Conservation (phyloP, 2,797 vertebrate species). For the Scleropages formosus region DNA sequence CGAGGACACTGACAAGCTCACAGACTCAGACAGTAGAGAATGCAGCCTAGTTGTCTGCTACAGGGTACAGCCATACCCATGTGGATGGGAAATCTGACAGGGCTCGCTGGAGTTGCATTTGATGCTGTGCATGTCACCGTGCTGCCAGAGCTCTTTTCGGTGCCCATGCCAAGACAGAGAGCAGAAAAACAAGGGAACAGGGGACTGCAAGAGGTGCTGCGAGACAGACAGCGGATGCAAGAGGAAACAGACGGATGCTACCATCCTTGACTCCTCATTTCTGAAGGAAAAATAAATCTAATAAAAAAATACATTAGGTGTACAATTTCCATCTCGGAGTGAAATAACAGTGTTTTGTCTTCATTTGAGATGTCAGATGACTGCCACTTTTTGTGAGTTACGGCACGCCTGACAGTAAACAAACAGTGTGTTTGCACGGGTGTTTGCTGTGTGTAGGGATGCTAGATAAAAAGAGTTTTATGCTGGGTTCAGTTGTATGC, state of each 20-base stretch:
- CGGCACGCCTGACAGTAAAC: constrained; percentile 24
- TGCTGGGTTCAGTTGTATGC: background rate
- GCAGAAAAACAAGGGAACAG: background rate
- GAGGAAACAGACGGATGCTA: constrained; percentile 5
- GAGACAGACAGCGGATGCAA: constrained; percentile 5
- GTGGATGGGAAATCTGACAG: background rate
- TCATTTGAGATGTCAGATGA: constrained; percentile 29
- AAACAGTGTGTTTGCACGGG: background rate
- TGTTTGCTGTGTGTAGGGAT: background rate
- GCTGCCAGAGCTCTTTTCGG: background rate
- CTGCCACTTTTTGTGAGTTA: background rate
- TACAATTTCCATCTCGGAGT: constrained; percentile 29
- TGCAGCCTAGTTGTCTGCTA: background rate
- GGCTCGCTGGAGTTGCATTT: background rate
- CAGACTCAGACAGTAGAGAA: background rate
- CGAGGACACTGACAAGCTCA: background rate
- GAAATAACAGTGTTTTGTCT: constrained; percentile 29
- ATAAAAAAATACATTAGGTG: constrained; percentile 22
- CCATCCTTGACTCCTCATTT: constrained; percentile 25
- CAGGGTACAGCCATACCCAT: background rate
- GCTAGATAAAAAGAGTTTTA: background rate
- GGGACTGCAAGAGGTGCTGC: background rate
- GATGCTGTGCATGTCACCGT: constrained; percentile 11
- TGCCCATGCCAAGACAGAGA: background rate
- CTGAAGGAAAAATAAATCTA: constrained; percentile 22